A percentile compares a stretch with the other conserved stretches of the same genome.
Evolutionary conservation across 2,113 vertebrate species (phyloP).

Genomic region (Microcebus murinus): DNA sequence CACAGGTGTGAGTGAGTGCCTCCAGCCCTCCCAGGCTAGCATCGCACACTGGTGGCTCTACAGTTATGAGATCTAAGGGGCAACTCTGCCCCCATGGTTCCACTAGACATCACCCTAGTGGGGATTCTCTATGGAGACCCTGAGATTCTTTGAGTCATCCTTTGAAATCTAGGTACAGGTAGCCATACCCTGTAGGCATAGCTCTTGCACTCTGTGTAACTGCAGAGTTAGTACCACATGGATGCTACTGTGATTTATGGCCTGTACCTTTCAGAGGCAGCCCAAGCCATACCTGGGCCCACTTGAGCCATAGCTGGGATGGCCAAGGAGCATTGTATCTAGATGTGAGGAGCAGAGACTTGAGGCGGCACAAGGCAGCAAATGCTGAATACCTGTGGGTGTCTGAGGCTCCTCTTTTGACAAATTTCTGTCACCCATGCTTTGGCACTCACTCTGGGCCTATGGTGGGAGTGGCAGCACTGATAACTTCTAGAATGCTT

Average conservation of each 20-base stretch:
- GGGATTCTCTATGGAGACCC: background rate
- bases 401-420: background rate
- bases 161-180: background rate
- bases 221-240: background rate
- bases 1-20: too few species aligned
- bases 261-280: background rate
- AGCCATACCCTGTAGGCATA: background rate
- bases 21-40: background rate
- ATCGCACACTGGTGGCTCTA: background rate
- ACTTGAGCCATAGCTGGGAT: background rate
- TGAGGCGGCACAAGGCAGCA: background rate
- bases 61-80: background rate
- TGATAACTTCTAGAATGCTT: too few species aligned
- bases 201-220: background rate
- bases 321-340: background rate
- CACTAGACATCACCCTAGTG: background rate
- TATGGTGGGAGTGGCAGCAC: too few species aligned
- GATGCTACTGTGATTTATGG: background rate
- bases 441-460: too few species aligned
- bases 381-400: background rate
- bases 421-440: too few species aligned
- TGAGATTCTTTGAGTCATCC: background rate
- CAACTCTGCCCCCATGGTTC: too few species aligned
- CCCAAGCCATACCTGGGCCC: background rate
- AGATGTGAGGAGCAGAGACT: background rate